Conservation (phyloP, 1,140 invertebrate genomes). For the Bombus superbus region DNA sequence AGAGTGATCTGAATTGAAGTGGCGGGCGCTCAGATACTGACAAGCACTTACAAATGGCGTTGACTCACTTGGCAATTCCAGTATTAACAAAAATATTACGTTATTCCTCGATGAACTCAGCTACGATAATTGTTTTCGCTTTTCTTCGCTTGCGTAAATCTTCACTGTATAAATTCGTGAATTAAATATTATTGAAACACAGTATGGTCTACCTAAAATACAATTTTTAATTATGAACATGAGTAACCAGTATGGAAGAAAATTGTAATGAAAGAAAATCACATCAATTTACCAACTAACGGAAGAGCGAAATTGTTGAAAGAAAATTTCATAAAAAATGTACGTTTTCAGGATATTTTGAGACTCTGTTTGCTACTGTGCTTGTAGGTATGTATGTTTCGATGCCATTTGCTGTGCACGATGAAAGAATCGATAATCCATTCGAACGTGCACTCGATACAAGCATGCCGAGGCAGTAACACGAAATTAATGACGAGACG, state of each 20-base stretch:
- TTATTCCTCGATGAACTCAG: background rate
- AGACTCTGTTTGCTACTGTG: background rate
- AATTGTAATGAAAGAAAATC: too few species aligned
- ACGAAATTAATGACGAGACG: constrained; percentile 35
- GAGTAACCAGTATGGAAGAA: background rate
- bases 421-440: constrained; percentile 32
- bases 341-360: background rate
- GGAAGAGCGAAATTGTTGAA: background rate
- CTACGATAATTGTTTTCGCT: background rate
- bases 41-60: background rate
- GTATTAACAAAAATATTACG: background rate
- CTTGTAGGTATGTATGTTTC: background rate
- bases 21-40: background rate
- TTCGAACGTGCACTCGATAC: constrained; percentile 23
- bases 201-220: background rate
- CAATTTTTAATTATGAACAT: background rate
- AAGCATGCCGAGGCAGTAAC: constrained; percentile 6
- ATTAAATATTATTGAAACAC: background rate
- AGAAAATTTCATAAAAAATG: background rate
- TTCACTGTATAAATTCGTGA: background rate
- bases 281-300: background rate
- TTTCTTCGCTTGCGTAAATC: background rate
- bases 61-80: background rate
- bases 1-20: constrained; percentile 29
- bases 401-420: constrained; percentile 3